Evolutionary conservation across 2,113 vertebrate genomes (phyloP).

Genomic region (Rostratula benghalensis): DNA sequence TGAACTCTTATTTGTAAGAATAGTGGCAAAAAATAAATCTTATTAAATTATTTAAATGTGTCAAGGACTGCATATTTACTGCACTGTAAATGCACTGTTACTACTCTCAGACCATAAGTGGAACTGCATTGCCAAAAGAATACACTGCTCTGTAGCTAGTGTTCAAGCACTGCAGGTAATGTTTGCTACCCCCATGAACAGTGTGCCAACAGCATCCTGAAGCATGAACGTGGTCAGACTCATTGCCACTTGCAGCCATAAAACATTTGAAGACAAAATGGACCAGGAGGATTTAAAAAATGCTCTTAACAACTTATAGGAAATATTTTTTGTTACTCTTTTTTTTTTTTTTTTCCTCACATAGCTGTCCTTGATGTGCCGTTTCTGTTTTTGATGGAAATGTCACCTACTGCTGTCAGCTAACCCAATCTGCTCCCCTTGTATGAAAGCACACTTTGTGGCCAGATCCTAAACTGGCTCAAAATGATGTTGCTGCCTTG

Average conservation of each 20-base stretch:
- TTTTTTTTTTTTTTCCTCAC: not conserved
- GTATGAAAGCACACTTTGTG: not conserved
- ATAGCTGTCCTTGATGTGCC: not conserved
- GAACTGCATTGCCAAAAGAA: not conserved
- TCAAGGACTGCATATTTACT: not conserved
- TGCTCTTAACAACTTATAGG: not conserved
- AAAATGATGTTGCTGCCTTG: conserved; percentile 12
- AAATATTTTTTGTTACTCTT: not conserved
- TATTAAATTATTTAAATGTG: not conserved
- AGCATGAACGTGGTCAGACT: not conserved
- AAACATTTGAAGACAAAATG: not conserved
- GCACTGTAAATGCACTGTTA: not conserved
- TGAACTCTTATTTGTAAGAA: not conserved
- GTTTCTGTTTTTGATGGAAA: not conserved
- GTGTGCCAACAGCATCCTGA: not conserved
- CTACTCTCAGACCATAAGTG: not conserved
- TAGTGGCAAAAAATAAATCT: not conserved
- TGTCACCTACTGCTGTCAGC: not conserved
- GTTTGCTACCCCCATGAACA: not conserved
- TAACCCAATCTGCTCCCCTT: not conserved
- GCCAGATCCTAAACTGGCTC: not conserved
- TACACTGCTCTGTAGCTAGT: not conserved
- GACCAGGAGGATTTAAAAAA: not conserved
- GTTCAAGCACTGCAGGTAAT: not conserved
- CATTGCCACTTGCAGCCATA: not conserved